A percentile compares a stretch with the other conserved stretches of the same genome.
Evolutionary conservation across 2,888 invertebrate species (phyloP).

Genomic region (Agonopterix arenella): DNA sequence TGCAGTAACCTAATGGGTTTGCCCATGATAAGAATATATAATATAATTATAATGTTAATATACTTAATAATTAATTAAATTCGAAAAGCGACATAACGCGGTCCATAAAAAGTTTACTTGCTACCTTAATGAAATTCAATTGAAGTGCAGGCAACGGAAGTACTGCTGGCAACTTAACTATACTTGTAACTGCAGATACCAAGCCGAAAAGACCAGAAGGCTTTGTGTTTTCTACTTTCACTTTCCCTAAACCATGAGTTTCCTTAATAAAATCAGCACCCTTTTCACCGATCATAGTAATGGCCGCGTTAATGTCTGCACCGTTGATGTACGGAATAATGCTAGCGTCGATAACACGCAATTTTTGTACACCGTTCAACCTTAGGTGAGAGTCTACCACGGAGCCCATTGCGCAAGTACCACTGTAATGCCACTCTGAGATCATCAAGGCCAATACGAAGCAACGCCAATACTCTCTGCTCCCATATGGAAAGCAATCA

Average conservation of each 20-base stretch:
- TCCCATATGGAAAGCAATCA: constrained; percentile 40
- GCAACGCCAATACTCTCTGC: constrained; percentile 60
- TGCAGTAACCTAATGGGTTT: no score
- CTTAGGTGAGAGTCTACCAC: constrained; percentile 50
- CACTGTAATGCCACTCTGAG: constrained; percentile 18
- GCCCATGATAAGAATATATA: no score
- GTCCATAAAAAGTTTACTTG: no score
- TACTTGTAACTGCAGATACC: no score
- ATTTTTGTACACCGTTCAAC: constrained; percentile 39
- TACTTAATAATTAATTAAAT: no score
- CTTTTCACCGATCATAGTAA: constrained; percentile 65
- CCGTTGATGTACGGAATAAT: constrained; percentile 64
- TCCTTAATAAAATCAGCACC: constrained; percentile 58
- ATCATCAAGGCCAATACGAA: constrained; percentile 58
- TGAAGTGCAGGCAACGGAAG: no score
- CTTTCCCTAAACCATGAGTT: background rate
- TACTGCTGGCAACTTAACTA: no score
- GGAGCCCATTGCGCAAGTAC: constrained; percentile 50
- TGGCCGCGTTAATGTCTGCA: constrained; percentile 57
- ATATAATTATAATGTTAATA: no score
- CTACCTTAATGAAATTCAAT: no score
- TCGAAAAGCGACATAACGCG: no score
- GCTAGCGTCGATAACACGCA: constrained; percentile 61
- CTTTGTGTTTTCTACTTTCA: no score
- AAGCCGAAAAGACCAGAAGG: no score